These are phyloP conservation scores for Bos taurus DNA, from an alignment of 2,113 vertebrate species.

Conservation along the genomic window DNA sequence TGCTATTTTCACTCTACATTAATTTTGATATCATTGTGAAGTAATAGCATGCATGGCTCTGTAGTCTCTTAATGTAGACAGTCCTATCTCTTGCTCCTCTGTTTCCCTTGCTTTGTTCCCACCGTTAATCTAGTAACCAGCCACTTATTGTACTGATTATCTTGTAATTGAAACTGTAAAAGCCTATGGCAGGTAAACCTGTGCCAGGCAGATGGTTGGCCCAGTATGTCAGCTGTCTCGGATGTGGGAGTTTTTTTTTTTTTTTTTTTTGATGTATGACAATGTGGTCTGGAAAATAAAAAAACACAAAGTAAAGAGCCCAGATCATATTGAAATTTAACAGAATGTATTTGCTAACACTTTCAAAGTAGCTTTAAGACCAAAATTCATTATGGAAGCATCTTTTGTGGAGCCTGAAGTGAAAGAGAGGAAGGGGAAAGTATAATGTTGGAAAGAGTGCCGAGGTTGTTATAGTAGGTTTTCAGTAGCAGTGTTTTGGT, in stretches of 20 bases:
- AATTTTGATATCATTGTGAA: slow-evolving; percentile 64
- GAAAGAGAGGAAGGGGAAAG: slow-evolving; percentile 33
- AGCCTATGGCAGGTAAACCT: slow-evolving; percentile 71
- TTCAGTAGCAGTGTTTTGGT: slow-evolving; percentile 59
- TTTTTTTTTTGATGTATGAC: neutral
- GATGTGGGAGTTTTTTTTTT: neutral
- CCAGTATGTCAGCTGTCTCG: slow-evolving; percentile 18
- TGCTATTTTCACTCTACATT: slow-evolving; percentile 58
- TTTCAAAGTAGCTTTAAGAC: slow-evolving; percentile 78
- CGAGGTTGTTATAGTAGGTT: slow-evolving; percentile 62
- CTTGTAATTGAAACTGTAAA: slow-evolving; percentile 73
- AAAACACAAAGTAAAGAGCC: slow-evolving; percentile 46
- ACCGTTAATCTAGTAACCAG: slow-evolving; percentile 71
- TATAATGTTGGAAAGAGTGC: neutral
- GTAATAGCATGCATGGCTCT: neutral
- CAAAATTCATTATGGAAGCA: slow-evolving; percentile 70
- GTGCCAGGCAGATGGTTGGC: slow-evolving; percentile 48
- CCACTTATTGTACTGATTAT: slow-evolving; percentile 70
- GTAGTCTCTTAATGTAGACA: slow-evolving; percentile 46
- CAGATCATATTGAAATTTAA: slow-evolving; percentile 55
- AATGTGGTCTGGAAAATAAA: neutral
- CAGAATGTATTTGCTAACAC: slow-evolving; percentile 77
- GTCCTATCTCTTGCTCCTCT: slow-evolving; percentile 30
- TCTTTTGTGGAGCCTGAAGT: slow-evolving; percentile 53
- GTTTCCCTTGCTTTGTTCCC: slow-evolving; percentile 54